Base-by-base conservation (phyloP, 1,140 invertebrate genomes). In the Meloidogyne exigua region DNA sequence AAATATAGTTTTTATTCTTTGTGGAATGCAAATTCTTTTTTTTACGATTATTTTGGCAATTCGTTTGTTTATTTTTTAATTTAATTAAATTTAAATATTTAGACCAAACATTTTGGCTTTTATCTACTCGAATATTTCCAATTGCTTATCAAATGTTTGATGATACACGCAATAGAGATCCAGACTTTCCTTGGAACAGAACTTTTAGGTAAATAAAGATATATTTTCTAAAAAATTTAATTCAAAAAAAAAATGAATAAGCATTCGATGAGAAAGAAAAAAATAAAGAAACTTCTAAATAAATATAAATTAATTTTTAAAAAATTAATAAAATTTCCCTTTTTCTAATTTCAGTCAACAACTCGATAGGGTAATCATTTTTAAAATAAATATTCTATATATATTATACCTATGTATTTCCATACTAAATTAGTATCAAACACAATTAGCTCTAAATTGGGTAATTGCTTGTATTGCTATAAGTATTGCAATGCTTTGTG, bases 121-220 rank as follows among this genome's bases (percentile, higher is more conserved):
- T 79, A 21, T 79, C 78, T n/a, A 81, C 78, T 7, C 23, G 25
- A 57, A 79, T 79, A 49, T 81, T 79, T 23, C 78, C 78, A 13
- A 76, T 25, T 15, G 78, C 78, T 23, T 79, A 39, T 69, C 63
- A 79, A 66, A 79, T 79, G 79, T 79, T 79, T 44, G 76, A 80
- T 32, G 78, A 79, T 66, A 79, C 78, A 39, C 74, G 65, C 12
- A 65, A 73, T 25, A 26, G 72, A 21, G 44, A 65, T 28, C 11
- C 23, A 11, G 57, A 73, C 15, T 73, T 65, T 44, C 21, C 25
- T 25, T 73, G 72, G 72, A 73, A 73, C 15, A 25, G 15, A 65
- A 73, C 72, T 32, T 39, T 23, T 65, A 66, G 57, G 72, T 73
- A 62, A n/a, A 18, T 69, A 32, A 9, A 69, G 15, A 62, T 36